Evolutionary conservation across 2,888 invertebrate species (phyloP).

Genomic region (Magallana nippona): DNA sequence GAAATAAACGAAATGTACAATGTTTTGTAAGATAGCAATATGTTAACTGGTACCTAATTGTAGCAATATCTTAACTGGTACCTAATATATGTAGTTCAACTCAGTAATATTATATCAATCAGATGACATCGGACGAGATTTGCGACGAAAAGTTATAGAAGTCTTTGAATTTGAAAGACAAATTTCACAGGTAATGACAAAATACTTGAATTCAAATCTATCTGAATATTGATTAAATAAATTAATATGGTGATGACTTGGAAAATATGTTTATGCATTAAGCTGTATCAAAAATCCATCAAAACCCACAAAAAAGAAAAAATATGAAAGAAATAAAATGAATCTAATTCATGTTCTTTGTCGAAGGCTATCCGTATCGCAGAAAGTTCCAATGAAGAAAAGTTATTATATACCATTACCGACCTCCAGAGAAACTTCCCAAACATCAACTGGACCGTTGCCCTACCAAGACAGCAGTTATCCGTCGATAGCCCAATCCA

Average conservation of each 20-base stretch:
- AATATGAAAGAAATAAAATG: not conserved
- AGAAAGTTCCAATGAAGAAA: not conserved
- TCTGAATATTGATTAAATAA: too few species aligned
- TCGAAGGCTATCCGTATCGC: constrained; percentile 15
- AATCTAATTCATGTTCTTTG: too few species aligned
- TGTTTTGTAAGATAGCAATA: too few species aligned
- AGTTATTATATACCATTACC: not conserved
- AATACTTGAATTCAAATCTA: too few species aligned
- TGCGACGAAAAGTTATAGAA: not conserved
- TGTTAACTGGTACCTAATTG: too few species aligned
- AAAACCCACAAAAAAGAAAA: not conserved
- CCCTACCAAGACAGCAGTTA: constrained; percentile 17
- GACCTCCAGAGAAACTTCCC: not conserved
- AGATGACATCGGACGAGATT: not conserved
- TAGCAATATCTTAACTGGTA: too few species aligned
- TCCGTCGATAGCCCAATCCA: not conserved
- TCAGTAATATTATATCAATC: too few species aligned
- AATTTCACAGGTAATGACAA: constrained; percentile 33
- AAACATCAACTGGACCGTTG: constrained; percentile 17
- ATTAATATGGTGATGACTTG: too few species aligned
- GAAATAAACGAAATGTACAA: too few species aligned
- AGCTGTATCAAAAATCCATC: not conserved
- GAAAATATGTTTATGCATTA: not conserved
- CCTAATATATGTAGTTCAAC: too few species aligned
- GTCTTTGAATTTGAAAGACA: constrained; percentile 43